Percentiles rank a stretch among this genome's conserved stretches.
Conservation (phyloP, 1,140 invertebrate genomes). For the Alviniconcha marisindica region DNA sequence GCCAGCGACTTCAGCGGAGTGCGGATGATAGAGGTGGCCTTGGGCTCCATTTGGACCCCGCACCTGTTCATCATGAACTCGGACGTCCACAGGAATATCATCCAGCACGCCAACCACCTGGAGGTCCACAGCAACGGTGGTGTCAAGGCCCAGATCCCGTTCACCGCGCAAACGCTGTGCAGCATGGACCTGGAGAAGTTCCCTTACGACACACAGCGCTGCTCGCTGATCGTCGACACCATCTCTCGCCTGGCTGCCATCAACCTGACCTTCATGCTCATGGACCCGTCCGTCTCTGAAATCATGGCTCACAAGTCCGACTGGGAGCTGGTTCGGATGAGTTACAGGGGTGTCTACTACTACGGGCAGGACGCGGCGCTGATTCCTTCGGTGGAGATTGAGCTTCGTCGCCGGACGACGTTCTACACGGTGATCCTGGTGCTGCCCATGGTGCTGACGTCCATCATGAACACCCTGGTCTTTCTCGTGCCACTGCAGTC, state of each 20-base stretch:
- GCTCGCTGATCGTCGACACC: constrained; percentile 43
- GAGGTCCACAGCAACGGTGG: not conserved
- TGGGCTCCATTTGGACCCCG: constrained; percentile 50
- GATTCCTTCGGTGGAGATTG: constrained; percentile 65
- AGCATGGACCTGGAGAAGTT: constrained; percentile 51
- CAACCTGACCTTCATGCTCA: not conserved
- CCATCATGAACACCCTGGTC: constrained; percentile 43
- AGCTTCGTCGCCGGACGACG: constrained; percentile 29
- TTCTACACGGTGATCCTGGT: constrained; percentile 46
- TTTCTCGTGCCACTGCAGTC: constrained; percentile 49
- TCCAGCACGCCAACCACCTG: not conserved
- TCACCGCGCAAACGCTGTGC: constrained; percentile 88
- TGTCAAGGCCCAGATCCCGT: not conserved
- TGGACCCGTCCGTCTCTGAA: not conserved
- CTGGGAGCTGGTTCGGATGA: not conserved
- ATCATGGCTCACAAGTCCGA: not conserved
- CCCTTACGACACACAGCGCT: constrained; percentile 59
- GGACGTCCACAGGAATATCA: constrained; percentile 20
- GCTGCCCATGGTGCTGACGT: constrained; percentile 43
- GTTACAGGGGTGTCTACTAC: no score
- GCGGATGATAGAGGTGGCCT: constrained; percentile 36
- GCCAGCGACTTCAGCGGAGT: constrained; percentile 80
- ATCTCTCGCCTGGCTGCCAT: not conserved
- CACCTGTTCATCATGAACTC: constrained; percentile 47
- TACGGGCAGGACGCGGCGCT: not conserved